Base-by-base conservation (phyloP, 2,797 vertebrate species). In the Clarias pachynema region DNA sequence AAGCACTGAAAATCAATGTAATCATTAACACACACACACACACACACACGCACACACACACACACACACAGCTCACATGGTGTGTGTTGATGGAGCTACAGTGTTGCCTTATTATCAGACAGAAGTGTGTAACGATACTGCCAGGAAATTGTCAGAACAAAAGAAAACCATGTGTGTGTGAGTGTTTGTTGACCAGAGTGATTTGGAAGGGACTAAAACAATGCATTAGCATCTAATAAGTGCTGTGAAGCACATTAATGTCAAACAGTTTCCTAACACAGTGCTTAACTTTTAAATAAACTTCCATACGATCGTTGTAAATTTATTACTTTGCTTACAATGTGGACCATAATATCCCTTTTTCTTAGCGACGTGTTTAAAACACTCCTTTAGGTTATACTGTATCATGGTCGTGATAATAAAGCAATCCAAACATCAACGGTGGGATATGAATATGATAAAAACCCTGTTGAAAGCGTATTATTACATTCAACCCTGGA, bases 341-440 rank as follows among this genome's bases (percentile, higher is more conserved):
- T 59, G 70, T 44, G 4, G 7, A 15, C 16, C 5, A 37, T 34
- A 69, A 20, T 22, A 20, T 10, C 66, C 53, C 14, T 34, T 65
- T 59, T 69, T 80, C 26, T 57, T 56, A 82, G 24, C 37, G 57
- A 26, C 53, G 65, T 53, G 65, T 63, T 15, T 81, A 14, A 60
- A 83, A 63, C 74, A 37, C 34, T 31, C 4, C 40, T 79, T 31
- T 44, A 49, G 59, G 59, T 68, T 77, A 20, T 29, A n/a, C n/a
- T n/a, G n/a, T n/a, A 84, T 57, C 62, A n/a, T 4, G 81, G 65
- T 14, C 22, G 18, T 56, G 40, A 60, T 77, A 34, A 75, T 73
- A 40, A 92, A 90, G 92, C 90, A 91, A 93, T 93, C 89, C 91
- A 91, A 86, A 90, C 91, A 89, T 89, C 90, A 90, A 79, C 82